Base-by-base conservation (phyloP, 1,140 invertebrate species). In the Drosophila baimaii region DNA sequence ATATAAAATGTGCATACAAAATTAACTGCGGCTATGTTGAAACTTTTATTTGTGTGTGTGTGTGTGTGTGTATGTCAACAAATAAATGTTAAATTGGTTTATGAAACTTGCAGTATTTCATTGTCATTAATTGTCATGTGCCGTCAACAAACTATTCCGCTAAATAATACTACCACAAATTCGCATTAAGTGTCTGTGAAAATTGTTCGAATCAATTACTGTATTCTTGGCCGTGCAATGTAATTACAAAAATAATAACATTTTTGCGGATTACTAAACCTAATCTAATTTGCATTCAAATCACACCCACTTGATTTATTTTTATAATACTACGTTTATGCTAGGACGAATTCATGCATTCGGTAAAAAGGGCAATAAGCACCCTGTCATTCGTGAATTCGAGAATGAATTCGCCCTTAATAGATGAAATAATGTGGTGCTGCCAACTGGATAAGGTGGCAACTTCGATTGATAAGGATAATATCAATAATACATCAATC, bases 261-360 rank as follows among this genome's bases (percentile, higher is more conserved):
- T 56, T 43, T 27, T 25, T n/a, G 13, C 27, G 33, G 46, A 66
- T 74, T 58, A 44, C 19, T 63, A 39, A 39, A 69, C 64, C 49
- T 61, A 37, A 65, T 72, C 44, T 64, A 15, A 58, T 77, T 70
- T 59, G 23, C 25, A 37, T 43, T 68, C 13, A 44, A 51, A 62
- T 41, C 35, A 25, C 8, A 41, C 2, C 9, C 13, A 17, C 10
- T 44, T 19, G 21, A 25, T 35, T 25, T 55, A 17, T 8, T 31
- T 8, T 2, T 35, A 31, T 9, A 9, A 33, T 33, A 13, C n/a
- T n/a, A n/a, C n/a, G n/a, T n/a, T n/a, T n/a, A n/a, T n/a, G n/a
- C n/a, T n/a, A n/a, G n/a, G n/a, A n/a, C n/a, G n/a, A n/a, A n/a
- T n/a, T n/a, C n/a, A n/a, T n/a, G n/a, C n/a, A n/a, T n/a, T n/a